A percentile compares a stretch with the other conserved stretches of the same genome.
Evolutionary conservation across 1,140 invertebrate genomes (phyloP).

Genomic region (Rhizoglyphus robini): DNA sequence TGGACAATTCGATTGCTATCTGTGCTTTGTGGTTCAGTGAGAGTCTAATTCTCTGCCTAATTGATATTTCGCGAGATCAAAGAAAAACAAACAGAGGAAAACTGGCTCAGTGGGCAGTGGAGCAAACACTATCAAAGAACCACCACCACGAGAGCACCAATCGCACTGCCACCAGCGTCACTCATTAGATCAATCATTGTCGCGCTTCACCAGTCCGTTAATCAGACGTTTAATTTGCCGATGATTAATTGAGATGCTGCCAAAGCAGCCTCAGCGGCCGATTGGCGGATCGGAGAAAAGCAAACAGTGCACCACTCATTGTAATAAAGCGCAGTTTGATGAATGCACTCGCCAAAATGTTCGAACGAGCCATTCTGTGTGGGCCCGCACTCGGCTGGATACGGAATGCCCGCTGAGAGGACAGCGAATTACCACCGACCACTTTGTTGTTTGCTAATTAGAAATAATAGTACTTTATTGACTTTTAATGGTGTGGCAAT

Average conservation of each 20-base stretch:
- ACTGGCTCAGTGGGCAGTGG: not conserved
- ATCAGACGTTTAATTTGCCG: not conserved
- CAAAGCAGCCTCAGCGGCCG: not conserved
- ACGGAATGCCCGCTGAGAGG: not conserved
- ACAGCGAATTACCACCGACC: not conserved
- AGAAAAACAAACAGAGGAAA: not conserved
- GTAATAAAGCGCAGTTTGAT: not conserved
- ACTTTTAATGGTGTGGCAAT: not conserved
- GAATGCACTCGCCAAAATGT: not conserved
- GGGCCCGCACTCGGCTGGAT: not conserved
- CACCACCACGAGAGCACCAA: not conserved
- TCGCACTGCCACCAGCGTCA: not conserved
- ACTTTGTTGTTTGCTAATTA: conserved; percentile 8
- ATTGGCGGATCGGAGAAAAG: too few relatives aligned
- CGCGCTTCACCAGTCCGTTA: conserved; percentile 4
- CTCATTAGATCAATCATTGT: not conserved
- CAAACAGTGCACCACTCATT: not conserved
- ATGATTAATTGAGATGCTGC: conserved; percentile 15
- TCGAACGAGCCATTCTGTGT: conserved; percentile 3
- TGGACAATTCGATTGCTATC: not conserved
- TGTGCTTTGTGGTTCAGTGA: not conserved
- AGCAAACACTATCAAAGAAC: not conserved
- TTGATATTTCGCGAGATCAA: not conserved
- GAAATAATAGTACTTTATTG: conserved; percentile 7
- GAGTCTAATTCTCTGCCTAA: not conserved